Base-by-base conservation (phyloP, 2,113 vertebrate species). In the Neolamprologus toae region DNA sequence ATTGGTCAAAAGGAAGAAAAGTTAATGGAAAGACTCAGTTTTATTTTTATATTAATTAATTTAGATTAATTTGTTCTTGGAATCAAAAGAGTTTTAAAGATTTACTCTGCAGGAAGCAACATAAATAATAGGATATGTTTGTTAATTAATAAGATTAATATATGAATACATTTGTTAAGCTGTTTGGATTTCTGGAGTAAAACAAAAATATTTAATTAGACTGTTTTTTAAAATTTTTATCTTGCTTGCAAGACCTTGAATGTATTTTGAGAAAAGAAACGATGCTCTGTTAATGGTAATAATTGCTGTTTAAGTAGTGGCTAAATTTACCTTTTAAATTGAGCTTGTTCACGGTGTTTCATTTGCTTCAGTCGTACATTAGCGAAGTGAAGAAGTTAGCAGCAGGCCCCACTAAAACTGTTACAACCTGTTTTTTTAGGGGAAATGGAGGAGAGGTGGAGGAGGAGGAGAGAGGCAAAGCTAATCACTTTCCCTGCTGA, bases 401-500 rank as follows among this genome's bases (percentile, higher is more conserved):
- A 86, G 45, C 82, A 82, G 85, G 80, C 37, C 51, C 87, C 84
- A 85, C 1, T 61, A 80, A 59, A 86, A 78, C 81, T 82, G 81
- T 87, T 86, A 86, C 81, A 91, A 82, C 83, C 85, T 90, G 61
- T 21, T 66, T 68, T 88, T 78, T 11, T 42, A 87, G 79, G 86
- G 71, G 79, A 92, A 84, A 92, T 80, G 93, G 86, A 90, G 91
- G 90, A 68, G 83, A 88, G 51, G 87, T 55, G 59, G 82, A 84
- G 90, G 85, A 87, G 91, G 93, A 88, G 85, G 82, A 89, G 73
- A 88, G 63, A 79, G 91, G 88, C 88, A 61, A 90, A 88, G 85
- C 92, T 96, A 95, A 97, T 96, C 96, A 96, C 96, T 96, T 97
- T 96, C 95, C 94, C 94, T 94, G 90, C 94, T 94, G 93, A 93